Evolutionary conservation across 2,888 invertebrate genomes (phyloP).

Genomic region (Aplocera efformata): DNA sequence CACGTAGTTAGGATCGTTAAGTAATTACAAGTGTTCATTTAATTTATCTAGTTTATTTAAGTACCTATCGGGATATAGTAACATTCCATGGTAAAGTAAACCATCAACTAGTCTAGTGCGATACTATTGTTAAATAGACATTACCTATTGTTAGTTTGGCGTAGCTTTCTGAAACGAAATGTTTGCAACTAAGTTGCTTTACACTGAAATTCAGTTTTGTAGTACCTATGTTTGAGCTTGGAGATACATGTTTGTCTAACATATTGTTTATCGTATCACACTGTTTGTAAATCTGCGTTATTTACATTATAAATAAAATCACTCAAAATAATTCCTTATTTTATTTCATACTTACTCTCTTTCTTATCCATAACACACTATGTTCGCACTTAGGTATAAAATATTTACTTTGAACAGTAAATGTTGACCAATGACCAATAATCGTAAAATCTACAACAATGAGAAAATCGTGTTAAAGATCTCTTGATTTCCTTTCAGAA

Average conservation of each 20-base stretch:
- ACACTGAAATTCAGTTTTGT: constrained; percentile 42
- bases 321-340: constrained; percentile 16
- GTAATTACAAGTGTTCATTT: constrained; percentile 59
- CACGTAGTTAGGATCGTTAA: constrained; percentile 45
- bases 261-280: constrained; percentile 47
- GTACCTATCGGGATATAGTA: constrained; percentile 54
- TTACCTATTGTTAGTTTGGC: constrained; percentile 42
- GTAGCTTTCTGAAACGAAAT: constrained; percentile 39
- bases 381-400: background rate
- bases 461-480: too few relatives aligned
- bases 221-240: constrained; percentile 38
- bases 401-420: too few relatives aligned
- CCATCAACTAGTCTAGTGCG: constrained; percentile 73
- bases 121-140: constrained; percentile 47
- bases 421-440: too few relatives aligned
- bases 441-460: too few relatives aligned
- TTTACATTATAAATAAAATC: constrained; percentile 27
- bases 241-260: constrained; percentile 36
- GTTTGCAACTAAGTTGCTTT: constrained; percentile 62
- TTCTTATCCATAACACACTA: background rate
- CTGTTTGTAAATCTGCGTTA: constrained; percentile 41
- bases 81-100: constrained; percentile 68
- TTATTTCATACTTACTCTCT: background rate
- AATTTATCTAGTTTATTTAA: constrained; percentile 46
- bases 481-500: too few relatives aligned